A percentile compares a stretch with the other conserved stretches of the same genome.
Evolutionary conservation across 2,797 vertebrate genomes (phyloP).

Genomic region (Hippoglossus hippoglossus): DNA sequence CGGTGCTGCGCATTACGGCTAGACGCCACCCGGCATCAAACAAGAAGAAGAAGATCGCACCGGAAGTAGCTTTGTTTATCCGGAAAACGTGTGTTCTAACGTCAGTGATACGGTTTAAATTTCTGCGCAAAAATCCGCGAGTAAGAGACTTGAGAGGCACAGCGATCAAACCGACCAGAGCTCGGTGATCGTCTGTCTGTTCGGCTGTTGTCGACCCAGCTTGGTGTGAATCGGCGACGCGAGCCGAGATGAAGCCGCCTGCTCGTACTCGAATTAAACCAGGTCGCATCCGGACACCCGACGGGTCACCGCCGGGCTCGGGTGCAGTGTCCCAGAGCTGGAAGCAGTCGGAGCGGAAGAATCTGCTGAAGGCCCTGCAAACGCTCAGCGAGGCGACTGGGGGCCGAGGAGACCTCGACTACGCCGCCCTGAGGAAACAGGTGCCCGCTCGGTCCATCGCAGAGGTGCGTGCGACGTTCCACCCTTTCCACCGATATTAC

Average conservation of each 20-base stretch:
- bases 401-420: not conserved
- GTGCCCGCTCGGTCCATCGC: not conserved
- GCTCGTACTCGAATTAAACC: not conserved
- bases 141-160: too few relatives aligned
- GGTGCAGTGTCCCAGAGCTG: not conserved
- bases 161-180: too few relatives aligned
- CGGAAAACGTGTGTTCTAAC: too few relatives aligned
- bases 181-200: too few relatives aligned
- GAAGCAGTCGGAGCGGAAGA: not conserved
- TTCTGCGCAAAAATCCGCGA: too few relatives aligned
- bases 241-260: slow-evolving; percentile 4
- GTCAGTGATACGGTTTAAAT: too few relatives aligned
- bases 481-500: not conserved
- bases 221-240: too few relatives aligned
- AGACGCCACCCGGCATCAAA: too few relatives aligned
- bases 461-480: not conserved
- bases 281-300: not conserved
- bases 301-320: fast-evolving
- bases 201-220: too few relatives aligned
- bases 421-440: not conserved
- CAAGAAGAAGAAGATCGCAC: too few relatives aligned
- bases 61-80: too few relatives aligned
- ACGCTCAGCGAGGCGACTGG: not conserved
- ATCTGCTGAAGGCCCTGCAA: not conserved
- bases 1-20: too few relatives aligned